Conservation (phyloP, 2,113 vertebrate species). For the Labeo rohita region DNA sequence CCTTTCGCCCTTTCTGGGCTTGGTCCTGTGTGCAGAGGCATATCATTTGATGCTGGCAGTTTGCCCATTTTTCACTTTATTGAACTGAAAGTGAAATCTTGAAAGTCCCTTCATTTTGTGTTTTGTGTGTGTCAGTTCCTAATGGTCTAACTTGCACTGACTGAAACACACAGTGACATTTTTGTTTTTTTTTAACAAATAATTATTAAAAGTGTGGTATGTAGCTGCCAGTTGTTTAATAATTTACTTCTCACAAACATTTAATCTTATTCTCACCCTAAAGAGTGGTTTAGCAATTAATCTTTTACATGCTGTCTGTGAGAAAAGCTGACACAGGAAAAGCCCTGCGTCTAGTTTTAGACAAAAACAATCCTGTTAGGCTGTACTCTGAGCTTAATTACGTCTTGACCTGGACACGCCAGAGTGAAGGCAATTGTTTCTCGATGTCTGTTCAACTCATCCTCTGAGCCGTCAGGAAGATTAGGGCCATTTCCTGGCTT, state of each 20-base stretch:
- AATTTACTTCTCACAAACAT: not conserved
- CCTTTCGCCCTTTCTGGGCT: conserved; percentile 52
- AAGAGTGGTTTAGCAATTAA: not conserved
- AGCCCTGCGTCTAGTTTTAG: conserved; percentile 13
- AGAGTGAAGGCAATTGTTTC: conserved; percentile 27
- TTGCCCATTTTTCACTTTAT: conserved; percentile 50
- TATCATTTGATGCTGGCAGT: conserved; percentile 59
- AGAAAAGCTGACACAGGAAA: conserved; percentile 46
- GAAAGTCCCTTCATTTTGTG: not conserved
- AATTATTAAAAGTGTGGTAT: not conserved
- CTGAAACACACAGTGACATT: not conserved
- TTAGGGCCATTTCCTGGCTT: conserved; percentile 53
- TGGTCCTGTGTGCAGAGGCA: conserved; percentile 54
- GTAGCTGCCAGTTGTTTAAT: not conserved
- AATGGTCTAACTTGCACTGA: not conserved
- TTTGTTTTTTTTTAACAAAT: not conserved
- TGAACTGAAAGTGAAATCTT: conserved; percentile 46
- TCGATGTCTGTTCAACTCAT: conserved; percentile 39
- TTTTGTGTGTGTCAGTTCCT: not conserved
- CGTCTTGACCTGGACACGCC: conserved; percentile 26
- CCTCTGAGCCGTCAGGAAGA: conserved; percentile 46
- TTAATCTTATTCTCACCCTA: not conserved
- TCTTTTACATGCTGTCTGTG: not conserved
- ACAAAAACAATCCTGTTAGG: conserved; percentile 41
- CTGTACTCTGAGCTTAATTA: conserved; percentile 42